Conservation (phyloP, 2,113 vertebrate genomes). For the Aepyceros melampus region DNA sequence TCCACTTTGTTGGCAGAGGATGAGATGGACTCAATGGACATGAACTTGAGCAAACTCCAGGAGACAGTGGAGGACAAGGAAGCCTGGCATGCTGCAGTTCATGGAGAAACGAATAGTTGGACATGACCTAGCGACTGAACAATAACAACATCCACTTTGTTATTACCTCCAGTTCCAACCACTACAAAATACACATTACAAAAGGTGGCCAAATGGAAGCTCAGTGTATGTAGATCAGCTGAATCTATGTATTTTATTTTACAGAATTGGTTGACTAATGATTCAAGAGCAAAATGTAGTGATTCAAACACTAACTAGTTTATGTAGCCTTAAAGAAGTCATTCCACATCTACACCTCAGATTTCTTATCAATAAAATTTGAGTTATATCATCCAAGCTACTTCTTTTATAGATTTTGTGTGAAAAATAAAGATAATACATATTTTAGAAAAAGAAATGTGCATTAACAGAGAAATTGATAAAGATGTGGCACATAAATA, state of each 20-base stretch:
- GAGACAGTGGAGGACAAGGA: not conserved
- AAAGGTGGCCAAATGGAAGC: not conserved
- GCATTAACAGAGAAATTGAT: not conserved
- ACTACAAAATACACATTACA: not conserved
- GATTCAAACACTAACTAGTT: not conserved
- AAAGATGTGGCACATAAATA: not conserved
- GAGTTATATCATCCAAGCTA: not conserved
- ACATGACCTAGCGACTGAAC: not conserved
- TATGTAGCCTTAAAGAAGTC: not conserved
- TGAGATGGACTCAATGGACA: not conserved
- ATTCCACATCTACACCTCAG: not conserved
- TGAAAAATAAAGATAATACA: not conserved
- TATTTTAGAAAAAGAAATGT: not conserved
- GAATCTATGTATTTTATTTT: not conserved
- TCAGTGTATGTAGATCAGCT: not conserved
- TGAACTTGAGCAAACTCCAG: not conserved
- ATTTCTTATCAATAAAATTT: not conserved
- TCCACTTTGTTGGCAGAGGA: not conserved
- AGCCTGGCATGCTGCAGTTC: not conserved
- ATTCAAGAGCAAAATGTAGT: not conserved
- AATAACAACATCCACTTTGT: not conserved
- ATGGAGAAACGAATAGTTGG: not conserved
- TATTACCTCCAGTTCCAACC: not conserved
- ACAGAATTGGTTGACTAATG: not conserved
- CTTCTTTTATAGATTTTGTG: not conserved